phyloP scores from a whole-genome alignment of 1,140 invertebrate genomes.

The Littorina saxatilis region DNA sequence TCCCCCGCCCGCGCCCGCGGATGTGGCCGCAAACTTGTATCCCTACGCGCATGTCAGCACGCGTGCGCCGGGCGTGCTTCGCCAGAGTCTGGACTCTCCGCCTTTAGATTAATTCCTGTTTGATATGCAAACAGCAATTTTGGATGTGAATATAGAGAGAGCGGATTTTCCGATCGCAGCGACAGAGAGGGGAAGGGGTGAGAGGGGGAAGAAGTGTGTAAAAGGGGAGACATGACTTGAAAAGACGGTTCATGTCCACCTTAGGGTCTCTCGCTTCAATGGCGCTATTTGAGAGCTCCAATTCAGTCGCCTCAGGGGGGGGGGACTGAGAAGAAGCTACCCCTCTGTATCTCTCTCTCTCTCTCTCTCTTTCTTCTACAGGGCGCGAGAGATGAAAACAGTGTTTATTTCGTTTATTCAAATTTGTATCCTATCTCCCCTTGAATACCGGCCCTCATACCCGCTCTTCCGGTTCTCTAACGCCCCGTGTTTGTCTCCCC shows the following conservation, averaged over 20 bases:
- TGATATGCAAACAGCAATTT: conserved; percentile 52
- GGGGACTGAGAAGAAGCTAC: neutral
- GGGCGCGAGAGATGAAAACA: conserved; percentile 27
- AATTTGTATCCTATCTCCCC: conserved; percentile 42
- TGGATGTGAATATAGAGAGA: conserved; percentile 39
- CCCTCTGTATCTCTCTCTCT: no score
- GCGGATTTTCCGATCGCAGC: conserved; percentile 31
- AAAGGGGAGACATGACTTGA: conserved; percentile 16
- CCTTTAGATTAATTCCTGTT: conserved; percentile 48
- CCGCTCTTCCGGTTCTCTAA: conserved; percentile 30
- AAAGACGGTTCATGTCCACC: conserved; percentile 26
- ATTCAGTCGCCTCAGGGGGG: neutral
- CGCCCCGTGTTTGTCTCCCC: conserved; percentile 37
- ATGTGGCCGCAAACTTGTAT: neutral
- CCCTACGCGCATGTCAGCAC: conserved; percentile 12
- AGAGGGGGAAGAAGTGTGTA: conserved; percentile 23
- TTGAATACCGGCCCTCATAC: conserved; percentile 11
- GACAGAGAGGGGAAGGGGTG: neutral
- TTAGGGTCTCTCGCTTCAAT: conserved; percentile 11
- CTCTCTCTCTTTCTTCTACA: no score
- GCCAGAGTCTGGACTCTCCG: conserved; percentile 18
- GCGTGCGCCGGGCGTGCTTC: conserved; percentile 21
- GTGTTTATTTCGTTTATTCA: conserved; percentile 51
- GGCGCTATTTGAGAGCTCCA: neutral
- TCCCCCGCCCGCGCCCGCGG: neutral